Evolutionary conservation across 1,140 invertebrate species (phyloP), one percentile per base, ranked within the genome.

Genomic region (Drosophila jambulina): DNA sequence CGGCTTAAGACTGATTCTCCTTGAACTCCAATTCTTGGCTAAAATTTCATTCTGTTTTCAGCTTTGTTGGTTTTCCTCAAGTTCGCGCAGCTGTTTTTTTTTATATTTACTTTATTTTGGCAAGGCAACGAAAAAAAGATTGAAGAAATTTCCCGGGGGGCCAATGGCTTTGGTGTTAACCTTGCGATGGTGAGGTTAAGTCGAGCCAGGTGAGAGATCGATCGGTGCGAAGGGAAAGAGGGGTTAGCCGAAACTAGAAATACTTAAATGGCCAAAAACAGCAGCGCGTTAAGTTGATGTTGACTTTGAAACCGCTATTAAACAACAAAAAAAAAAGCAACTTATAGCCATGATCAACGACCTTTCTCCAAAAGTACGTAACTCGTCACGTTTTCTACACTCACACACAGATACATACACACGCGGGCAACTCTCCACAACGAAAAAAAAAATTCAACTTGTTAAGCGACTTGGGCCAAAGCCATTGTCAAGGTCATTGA

Each of bases 401-500:
- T 65, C 49, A 40, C 45, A 74, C 67, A 72, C 36, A 65, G 45
- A 63, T 34, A 67, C 27, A 48, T 13, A 32, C 40, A 62, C 45
- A 64, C 32, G 38, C 27, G 17, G 48, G 34, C 21, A 43, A 64
- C 46, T 19, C 34, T 40, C 53, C 19, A 36, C 34, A 56, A 49
- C 10, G 45, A 46, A 19, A 38, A 63, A 75, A 69, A 59, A 60
- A 64, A 61, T 34, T 29, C 49, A 69, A 36, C 60, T 63, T 46
- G 70, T 72, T 74, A 51, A 72, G 67, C 68, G 65, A 78, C 61
- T 74, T 64, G 48, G 69, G 76, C 62, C 80, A 79, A 72, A 85
- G 82, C 83, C 82, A 86, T 86, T 86, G 82, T 86, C 83, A 86
- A 86, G 82, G 82, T 86, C 82, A 87, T 86, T 86, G 82, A 87